Conservation (phyloP, 2,113 vertebrate genomes). For the Oxyruncus cristatus region DNA sequence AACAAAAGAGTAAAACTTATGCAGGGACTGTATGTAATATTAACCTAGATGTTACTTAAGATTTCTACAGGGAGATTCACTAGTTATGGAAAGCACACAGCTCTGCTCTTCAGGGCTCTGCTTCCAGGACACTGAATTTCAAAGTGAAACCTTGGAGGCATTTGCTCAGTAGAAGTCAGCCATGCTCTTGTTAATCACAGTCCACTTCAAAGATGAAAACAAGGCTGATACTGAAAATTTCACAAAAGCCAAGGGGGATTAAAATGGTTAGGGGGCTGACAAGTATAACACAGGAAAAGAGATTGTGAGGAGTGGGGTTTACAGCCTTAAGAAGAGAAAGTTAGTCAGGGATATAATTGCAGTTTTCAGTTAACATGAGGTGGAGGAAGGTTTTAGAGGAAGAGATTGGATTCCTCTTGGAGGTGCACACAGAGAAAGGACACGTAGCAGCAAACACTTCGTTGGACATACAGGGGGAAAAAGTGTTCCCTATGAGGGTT, state of each 20-base stretch:
- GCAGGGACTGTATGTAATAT: not conserved
- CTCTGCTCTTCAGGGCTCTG: not conserved
- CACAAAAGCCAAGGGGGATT: not conserved
- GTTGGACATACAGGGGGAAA: not conserved
- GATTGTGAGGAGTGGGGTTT: not conserved
- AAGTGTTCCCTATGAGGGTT: not conserved
- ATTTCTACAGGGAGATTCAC: not conserved
- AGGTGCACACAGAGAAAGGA: not conserved
- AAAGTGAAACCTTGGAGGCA: not conserved
- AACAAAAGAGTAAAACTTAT: not conserved
- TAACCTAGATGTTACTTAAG: not conserved
- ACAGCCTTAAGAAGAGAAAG: not conserved
- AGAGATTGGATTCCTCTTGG: not conserved
- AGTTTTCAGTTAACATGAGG: not conserved
- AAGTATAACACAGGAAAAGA: not conserved
- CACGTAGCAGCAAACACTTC: not conserved
- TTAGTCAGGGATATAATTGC: not conserved
- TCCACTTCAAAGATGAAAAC: not conserved
- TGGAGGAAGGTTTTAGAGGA: not conserved
- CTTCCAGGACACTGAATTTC: not conserved
- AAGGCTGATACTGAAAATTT: not conserved
- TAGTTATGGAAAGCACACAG: not conserved
- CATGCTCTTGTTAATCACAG: not conserved
- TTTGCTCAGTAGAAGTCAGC: not conserved
- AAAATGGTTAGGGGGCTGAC: not conserved